phyloP scores from a whole-genome alignment of 2,797 vertebrate species.

The Borostomias antarcticus region DNA sequence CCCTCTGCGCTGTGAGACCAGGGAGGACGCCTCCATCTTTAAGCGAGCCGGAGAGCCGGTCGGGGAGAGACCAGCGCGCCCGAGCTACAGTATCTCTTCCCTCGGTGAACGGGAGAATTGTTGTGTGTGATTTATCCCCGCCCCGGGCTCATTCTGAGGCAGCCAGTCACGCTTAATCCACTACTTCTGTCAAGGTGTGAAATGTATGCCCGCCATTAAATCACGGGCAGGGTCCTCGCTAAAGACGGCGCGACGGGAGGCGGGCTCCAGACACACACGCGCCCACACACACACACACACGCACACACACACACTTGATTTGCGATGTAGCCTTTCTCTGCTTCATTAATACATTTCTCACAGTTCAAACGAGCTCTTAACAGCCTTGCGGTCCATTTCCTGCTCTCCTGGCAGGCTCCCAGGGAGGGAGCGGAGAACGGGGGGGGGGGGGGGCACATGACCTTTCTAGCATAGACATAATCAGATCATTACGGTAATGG shows the following conservation, averaged over 20 bases:
- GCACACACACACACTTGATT: slow-evolving; percentile 38
- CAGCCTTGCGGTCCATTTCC: slow-evolving; percentile 22
- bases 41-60: slow-evolving; percentile 30
- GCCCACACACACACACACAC: not conserved
- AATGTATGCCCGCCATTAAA: slow-evolving; percentile 65
- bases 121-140: slow-evolving; percentile 62
- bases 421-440: not conserved
- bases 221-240: slow-evolving; percentile 48
- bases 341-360: slow-evolving; percentile 53
- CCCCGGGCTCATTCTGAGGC: slow-evolving; percentile 57
- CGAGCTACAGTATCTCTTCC: slow-evolving; percentile 52
- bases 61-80: slow-evolving; percentile 32
- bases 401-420: not conserved
- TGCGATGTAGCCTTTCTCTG: slow-evolving; percentile 50
- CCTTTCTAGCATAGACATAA: slow-evolving; percentile 34
- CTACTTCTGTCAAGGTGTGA: slow-evolving; percentile 67
- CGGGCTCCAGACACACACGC: not conserved
- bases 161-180: slow-evolving; percentile 64
- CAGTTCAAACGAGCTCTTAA: slow-evolving; percentile 38
- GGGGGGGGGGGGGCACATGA: slow-evolving; percentile 21
- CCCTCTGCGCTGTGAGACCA: slow-evolving; percentile 26
- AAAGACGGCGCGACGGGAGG: slow-evolving; percentile 8
- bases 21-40: slow-evolving; percentile 45
- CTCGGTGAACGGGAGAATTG: slow-evolving; percentile 56
- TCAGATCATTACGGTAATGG: slow-evolving; percentile 22